Percentiles rank a stretch among this genome's conserved stretches.
Conservation (phyloP, 2,888 invertebrate species). For the Leucoptera coffeella region DNA sequence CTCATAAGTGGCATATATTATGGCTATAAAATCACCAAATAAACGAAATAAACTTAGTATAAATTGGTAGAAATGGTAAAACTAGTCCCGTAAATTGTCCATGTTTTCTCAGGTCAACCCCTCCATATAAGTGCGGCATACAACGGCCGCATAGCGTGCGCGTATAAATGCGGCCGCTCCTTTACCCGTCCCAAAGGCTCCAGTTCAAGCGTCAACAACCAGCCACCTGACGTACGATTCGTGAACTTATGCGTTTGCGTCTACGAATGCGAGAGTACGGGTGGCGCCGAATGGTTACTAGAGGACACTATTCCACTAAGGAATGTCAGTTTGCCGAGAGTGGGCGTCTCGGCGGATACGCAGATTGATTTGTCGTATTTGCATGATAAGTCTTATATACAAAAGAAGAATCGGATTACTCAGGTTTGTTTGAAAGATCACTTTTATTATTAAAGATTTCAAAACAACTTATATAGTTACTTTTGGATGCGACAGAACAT, state of each 20-base stretch:
- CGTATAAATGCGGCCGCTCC: conserved; percentile 89
- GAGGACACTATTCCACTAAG: conserved; percentile 93
- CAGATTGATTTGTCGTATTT: conserved; percentile 79
- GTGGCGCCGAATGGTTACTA: conserved; percentile 85
- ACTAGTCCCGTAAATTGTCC: background rate
- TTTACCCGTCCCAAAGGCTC: conserved; percentile 78
- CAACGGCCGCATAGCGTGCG: conserved; percentile 94
- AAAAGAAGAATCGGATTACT: conserved; percentile 76
- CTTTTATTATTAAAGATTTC: no score
- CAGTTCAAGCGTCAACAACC: background rate
- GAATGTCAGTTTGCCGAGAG: conserved; percentile 82
- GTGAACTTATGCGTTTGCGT: conserved; percentile 92
- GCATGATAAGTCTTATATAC: conserved; percentile 71
- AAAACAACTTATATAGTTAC: no score
- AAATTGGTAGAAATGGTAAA: background rate
- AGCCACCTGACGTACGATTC: conserved; percentile 62
- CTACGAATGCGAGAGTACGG: conserved; percentile 98
- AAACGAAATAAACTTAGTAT: conserved; percentile 3
- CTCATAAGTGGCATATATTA: no score
- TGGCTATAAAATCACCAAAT: no score
- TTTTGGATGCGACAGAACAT: no score
- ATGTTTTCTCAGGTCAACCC: conserved; percentile 59
- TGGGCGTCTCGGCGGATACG: conserved; percentile 73
- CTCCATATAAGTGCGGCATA: conserved; percentile 95
- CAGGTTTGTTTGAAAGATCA: conserved; percentile 58